Percentiles rank a stretch among this genome's conserved stretches.
These are phyloP conservation scores for Sebastes vulpes DNA, from an alignment of 2,797 vertebrate genomes.

Conservation along the genomic window DNA sequence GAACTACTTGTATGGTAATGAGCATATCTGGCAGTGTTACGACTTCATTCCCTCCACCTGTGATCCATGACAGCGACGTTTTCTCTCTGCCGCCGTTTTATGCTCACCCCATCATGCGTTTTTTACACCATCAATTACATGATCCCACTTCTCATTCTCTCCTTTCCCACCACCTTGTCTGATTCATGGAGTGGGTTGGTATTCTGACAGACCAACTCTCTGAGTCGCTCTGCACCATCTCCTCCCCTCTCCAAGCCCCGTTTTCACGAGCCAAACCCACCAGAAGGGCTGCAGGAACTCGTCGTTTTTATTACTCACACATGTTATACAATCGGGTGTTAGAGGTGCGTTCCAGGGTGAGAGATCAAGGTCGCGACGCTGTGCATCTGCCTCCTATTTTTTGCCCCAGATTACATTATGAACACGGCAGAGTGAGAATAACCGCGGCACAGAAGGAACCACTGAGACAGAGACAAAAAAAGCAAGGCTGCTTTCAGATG, in stretches of 20 bases:
- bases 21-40: slow-evolving; percentile 33
- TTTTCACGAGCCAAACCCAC: slow-evolving; percentile 39
- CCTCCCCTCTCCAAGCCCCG: slow-evolving; percentile 5
- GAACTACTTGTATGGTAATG: slow-evolving; percentile 34
- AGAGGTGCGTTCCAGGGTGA: slow-evolving; percentile 26
- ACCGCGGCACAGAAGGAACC: background rate
- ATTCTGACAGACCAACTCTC: slow-evolving; percentile 27
- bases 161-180: slow-evolving; percentile 25
- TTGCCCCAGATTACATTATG: slow-evolving; percentile 2
- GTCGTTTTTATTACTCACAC: slow-evolving; percentile 15
- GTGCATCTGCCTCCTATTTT: slow-evolving; percentile 29
- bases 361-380: slow-evolving; percentile 33
- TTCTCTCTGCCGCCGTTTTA: slow-evolving; percentile 34
- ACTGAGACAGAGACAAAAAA: background rate
- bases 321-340: slow-evolving; percentile 28
- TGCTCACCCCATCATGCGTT: slow-evolving; percentile 41
- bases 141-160: slow-evolving; percentile 25
- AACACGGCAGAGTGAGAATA: background rate
- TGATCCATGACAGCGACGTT: slow-evolving; percentile 59
- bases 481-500: background rate
- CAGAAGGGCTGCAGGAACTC: slow-evolving; percentile 45
- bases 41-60: slow-evolving; percentile 62
- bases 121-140: slow-evolving; percentile 49
- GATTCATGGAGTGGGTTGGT: slow-evolving; percentile 52
- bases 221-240: slow-evolving; percentile 25